Evolutionary conservation across 2,888 invertebrate species (phyloP).

Genomic region (Caenorhabditis afra): DNA sequence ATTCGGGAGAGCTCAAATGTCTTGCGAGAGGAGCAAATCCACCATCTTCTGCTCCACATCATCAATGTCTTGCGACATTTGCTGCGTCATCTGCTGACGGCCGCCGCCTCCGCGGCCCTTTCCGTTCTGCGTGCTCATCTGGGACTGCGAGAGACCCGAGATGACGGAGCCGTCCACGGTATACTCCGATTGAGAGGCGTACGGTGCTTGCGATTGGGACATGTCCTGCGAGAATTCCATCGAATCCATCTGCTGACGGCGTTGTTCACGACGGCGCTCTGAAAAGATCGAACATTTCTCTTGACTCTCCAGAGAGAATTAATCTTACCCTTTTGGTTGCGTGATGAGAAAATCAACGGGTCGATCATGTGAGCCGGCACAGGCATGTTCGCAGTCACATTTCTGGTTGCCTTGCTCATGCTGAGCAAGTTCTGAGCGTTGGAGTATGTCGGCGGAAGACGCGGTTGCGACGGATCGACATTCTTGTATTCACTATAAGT

Average conservation of each 20-base stretch:
- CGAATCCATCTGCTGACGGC: constrained; percentile 31
- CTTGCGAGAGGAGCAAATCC: constrained; percentile 68
- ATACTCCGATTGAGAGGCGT: constrained; percentile 15
- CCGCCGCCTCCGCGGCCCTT: constrained; percentile 1
- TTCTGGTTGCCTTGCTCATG: constrained; percentile 39
- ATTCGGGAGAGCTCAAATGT: constrained; percentile 15
- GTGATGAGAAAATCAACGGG: constrained; percentile 15
- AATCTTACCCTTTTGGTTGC: constrained; percentile 34
- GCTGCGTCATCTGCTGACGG: constrained; percentile 29
- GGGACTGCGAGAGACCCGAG: constrained; percentile 60
- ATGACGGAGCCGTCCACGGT: constrained; percentile 19
- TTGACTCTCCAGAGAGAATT: no score
- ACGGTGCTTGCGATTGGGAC: constrained; percentile 37
- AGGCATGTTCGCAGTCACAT: constrained; percentile 51
- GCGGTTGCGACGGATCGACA: constrained; percentile 31
- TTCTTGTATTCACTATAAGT: constrained; percentile 63
- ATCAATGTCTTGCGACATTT: constrained; percentile 63
- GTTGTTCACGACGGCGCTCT: constrained; percentile 46
- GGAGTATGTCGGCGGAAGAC: constrained; percentile 59
- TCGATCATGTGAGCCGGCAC: constrained; percentile 69
- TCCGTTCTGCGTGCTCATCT: constrained; percentile 16
- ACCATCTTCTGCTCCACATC: constrained; percentile 69
- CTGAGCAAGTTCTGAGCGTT: constrained; percentile 54
- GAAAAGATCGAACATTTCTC: no score
- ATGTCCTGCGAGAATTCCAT: constrained; percentile 49